Percentiles rank a stretch among this genome's conserved stretches.
These are phyloP conservation scores for Zoroaster sp. DNA, from an alignment of 53 echinoderm and acorn worm genomes.

Conservation along the genomic window DNA sequence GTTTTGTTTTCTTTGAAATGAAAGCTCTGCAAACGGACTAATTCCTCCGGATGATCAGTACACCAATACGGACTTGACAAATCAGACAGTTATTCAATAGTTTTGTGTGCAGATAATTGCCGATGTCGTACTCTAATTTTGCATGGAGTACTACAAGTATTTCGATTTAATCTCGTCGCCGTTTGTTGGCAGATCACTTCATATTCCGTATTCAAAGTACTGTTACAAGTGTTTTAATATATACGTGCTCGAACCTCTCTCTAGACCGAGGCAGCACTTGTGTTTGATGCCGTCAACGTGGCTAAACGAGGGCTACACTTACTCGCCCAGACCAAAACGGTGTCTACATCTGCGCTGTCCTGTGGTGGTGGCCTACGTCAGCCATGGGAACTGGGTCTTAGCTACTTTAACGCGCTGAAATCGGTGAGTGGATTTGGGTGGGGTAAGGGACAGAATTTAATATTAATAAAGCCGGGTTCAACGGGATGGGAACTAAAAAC, in stretches of 20 bases:
- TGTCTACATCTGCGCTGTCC: constrained; percentile 55
- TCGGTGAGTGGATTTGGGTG: constrained; percentile 55
- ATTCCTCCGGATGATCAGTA: too few relatives aligned
- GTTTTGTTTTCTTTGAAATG: too few relatives aligned
- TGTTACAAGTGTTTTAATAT: background rate
- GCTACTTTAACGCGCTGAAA: constrained; percentile 65
- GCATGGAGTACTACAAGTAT: background rate
- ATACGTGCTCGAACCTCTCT: background rate
- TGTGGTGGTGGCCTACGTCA: constrained; percentile 35
- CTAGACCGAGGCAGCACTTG: constrained; percentile 72
- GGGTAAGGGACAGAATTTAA: too few relatives aligned
- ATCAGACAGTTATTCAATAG: too few relatives aligned
- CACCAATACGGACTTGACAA: too few relatives aligned
- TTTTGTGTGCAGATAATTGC: too few relatives aligned
- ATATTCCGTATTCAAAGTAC: background rate
- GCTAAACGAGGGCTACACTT: constrained; percentile 52
- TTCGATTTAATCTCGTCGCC: too few relatives aligned
- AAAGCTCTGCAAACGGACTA: too few relatives aligned
- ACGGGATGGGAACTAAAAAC: too few relatives aligned
- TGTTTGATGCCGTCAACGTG: constrained; percentile 74
- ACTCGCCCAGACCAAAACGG: background rate
- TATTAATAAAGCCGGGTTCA: too few relatives aligned
- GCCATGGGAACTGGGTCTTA: constrained; percentile 63
- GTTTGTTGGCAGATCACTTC: too few relatives aligned
- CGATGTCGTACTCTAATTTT: too few relatives aligned